Base-by-base conservation (phyloP, 2,888 invertebrate species). In the Bellardia pandia region DNA sequence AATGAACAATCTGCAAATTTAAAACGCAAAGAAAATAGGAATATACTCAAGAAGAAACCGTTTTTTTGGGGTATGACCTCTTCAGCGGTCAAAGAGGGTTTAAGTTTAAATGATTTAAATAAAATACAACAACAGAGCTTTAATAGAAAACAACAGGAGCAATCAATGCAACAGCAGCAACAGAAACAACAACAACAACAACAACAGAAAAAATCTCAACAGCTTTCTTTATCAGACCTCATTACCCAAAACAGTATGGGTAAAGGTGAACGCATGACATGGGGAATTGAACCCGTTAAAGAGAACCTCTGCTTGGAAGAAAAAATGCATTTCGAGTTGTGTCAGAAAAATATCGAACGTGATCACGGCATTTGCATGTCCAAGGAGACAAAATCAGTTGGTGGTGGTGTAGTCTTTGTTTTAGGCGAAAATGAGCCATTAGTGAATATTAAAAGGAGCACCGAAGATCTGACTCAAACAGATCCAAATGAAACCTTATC, bases 351-450 rank as follows among this genome's bases (percentile, higher is more conserved):
- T 14, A 90, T 92, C 8, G 91, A 93, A 81, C 90, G 91, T 4
- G 91, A 91, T 64, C 91, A 91, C 60, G 92, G 90, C 33, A 91
- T 91, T 5, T 79, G 88, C 6, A 86, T 90, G 0, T 88, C 89
- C 8, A 86, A 86, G 2, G 81, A 75, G 37, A 90, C 90, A n/a
- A 45, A 53, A 14, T 23, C 71, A 23, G n/a, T 88, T 6, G 91
- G 90, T 5, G 91, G 93, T 45, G 91, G 93, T 45, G 96, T 96
- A 0, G 94, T 96, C 9, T 96, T 96, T 92, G 96, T 96, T 5
- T 92, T 96, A 68, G 96, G 96, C 30, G 96, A 96, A 82, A 95
- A 96, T 90, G 96, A 96, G 88, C 95, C 95, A 89, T 91, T 96
- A 56, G 94, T 96, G 4, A 96, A 96, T 62, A 91, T 96, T 66